These are phyloP conservation scores for Melanocharis versteri DNA, from an alignment of 2,113 vertebrate genomes.

Conservation along the genomic window DNA sequence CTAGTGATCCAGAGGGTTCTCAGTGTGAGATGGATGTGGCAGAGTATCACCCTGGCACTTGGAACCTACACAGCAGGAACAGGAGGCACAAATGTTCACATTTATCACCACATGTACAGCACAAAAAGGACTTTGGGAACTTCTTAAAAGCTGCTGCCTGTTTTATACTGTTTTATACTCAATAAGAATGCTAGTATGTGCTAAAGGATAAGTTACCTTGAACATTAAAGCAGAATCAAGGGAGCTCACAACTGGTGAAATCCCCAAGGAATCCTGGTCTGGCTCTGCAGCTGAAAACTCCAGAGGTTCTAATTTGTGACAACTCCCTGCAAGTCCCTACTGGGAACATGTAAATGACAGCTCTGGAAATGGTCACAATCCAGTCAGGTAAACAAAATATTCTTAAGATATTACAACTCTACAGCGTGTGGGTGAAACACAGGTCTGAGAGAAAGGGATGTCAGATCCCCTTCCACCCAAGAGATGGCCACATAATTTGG, in stretches of 20 bases:
- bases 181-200: fast-evolving
- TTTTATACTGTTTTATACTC: neutral
- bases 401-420: neutral
- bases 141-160: neutral
- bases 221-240: neutral
- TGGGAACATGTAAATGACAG: neutral
- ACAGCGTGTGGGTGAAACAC: neutral
- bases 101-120: neutral
- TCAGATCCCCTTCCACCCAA: neutral
- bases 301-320: neutral
- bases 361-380: neutral
- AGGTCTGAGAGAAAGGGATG: neutral
- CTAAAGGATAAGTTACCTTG: neutral
- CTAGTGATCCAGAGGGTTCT: neutral
- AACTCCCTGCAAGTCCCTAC: neutral
- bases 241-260: neutral
- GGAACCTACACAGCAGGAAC: neutral
- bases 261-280: neutral
- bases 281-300: neutral
- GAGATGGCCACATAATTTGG: neutral
- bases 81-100: neutral
- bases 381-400: neutral
- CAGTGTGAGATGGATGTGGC: neutral
- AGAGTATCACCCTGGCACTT: neutral
- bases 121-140: neutral